Evolutionary conservation across 2,113 vertebrate genomes (phyloP).

Genomic region (Steatornis caripensis): DNA sequence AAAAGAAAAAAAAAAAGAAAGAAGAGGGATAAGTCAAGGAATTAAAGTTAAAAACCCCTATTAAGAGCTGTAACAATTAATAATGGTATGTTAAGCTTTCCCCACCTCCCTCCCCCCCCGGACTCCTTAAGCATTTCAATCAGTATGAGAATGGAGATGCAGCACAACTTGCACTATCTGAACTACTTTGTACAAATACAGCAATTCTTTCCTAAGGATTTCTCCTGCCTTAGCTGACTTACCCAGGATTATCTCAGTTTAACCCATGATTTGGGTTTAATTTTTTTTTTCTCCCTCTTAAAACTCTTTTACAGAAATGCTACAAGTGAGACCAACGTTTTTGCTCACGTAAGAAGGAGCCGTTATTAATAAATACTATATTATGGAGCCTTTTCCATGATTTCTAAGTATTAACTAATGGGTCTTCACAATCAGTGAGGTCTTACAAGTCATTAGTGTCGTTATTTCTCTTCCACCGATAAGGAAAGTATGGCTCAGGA

Average conservation of each 20-base stretch:
- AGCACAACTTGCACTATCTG: not conserved
- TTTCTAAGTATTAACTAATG: not conserved
- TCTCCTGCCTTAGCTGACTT: not conserved
- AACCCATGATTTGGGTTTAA: not conserved
- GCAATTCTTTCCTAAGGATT: not conserved
- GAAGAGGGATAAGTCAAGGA: not conserved
- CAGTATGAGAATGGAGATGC: not conserved
- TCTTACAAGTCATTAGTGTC: not conserved
- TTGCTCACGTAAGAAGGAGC: accelerated
- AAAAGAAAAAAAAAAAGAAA: too few species aligned
- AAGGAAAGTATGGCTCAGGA: not conserved
- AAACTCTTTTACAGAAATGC: not conserved
- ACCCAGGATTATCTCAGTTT: constrained; percentile 1
- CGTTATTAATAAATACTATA: not conserved
- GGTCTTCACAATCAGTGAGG: not conserved
- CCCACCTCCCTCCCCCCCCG: too few species aligned
- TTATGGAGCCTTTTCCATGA: accelerated
- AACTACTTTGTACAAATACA: not conserved
- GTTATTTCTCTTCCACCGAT: not conserved
- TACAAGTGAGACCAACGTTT: not conserved
- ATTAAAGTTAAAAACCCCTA: constrained; percentile 6
- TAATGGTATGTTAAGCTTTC: not conserved
- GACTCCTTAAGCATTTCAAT: not conserved
- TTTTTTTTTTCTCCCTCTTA: not conserved
- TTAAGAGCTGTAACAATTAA: constrained; percentile 6